Evolutionary conservation across 2,888 invertebrate genomes (phyloP).

Genomic region (Elaeidobius kamerunicus): DNA sequence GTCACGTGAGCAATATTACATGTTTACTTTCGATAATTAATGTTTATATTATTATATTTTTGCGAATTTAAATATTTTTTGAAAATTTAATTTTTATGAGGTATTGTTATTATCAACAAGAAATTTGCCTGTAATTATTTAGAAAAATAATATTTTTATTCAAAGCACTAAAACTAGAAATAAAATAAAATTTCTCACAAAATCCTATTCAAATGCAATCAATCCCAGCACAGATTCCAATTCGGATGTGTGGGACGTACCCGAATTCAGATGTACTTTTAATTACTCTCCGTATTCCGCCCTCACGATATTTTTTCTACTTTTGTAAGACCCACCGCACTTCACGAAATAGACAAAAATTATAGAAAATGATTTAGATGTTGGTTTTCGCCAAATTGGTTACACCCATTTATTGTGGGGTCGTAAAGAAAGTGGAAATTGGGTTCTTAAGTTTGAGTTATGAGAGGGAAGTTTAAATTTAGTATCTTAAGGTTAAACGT

Average conservation of each 20-base stretch:
- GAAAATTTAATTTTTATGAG: too few species aligned
- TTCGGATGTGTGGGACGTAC: conserved; percentile 1
- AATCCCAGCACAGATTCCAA: too few species aligned
- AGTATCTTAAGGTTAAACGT: too few species aligned
- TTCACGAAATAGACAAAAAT: conserved; percentile 12
- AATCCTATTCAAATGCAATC: too few species aligned
- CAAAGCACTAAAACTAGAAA: too few species aligned
- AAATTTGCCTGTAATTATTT: too few species aligned
- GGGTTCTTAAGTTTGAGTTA: conserved; percentile 11
- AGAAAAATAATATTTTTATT: too few species aligned
- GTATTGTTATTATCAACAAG: too few species aligned
- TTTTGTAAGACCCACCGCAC: conserved; percentile 15
- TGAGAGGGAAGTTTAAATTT: neutral
- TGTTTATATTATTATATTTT: too few species aligned
- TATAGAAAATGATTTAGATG: conserved; percentile 30
- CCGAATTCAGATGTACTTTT: conserved; percentile 9
- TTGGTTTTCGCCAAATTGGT: conserved; percentile 29
- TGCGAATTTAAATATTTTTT: too few species aligned
- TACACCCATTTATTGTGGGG: conserved; percentile 15
- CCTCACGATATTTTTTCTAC: conserved; percentile 1
- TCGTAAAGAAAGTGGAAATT: conserved; percentile 18
- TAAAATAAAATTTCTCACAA: too few species aligned
- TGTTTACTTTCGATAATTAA: too few species aligned
- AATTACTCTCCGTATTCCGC: conserved; percentile 15
- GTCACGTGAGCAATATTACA: neutral